Percentiles rank a stretch among this genome's conserved stretches.
These are phyloP conservation scores for Ariolimax columbianus DNA, from an alignment of 2,888 invertebrate species.

Conservation along the genomic window DNA sequence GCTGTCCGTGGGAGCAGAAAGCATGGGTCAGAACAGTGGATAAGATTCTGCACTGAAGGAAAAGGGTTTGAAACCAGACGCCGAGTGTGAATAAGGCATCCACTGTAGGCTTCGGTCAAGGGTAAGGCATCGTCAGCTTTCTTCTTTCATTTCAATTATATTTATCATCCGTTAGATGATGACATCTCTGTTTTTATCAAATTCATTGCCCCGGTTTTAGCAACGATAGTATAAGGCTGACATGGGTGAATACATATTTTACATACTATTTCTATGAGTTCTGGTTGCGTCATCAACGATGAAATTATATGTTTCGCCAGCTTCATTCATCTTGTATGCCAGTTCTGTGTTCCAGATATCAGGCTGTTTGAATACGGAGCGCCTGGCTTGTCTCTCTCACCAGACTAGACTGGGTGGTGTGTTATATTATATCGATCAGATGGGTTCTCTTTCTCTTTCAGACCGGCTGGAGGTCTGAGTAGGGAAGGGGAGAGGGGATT, in stretches of 20 bases:
- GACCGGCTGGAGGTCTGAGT: too few species aligned
- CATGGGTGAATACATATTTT: too few species aligned
- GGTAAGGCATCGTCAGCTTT: background rate
- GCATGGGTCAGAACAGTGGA: conserved; percentile 7
- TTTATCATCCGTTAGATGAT: background rate
- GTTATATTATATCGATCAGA: background rate
- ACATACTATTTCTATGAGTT: too few species aligned
- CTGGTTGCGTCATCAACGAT: background rate
- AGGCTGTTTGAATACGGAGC: background rate
- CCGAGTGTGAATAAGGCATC: background rate
- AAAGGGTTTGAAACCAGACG: too few species aligned
- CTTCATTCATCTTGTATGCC: background rate
- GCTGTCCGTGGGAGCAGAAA: background rate
- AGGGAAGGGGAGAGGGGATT: background rate
- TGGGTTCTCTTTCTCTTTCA: background rate
- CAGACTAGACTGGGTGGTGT: background rate
- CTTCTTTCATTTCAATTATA: background rate
- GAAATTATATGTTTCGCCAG: background rate
- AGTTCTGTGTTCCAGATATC: background rate
- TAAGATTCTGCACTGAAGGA: conserved; percentile 7
- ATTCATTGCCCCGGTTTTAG: too few species aligned
- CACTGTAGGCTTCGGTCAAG: background rate
- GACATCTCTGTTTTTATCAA: too few species aligned
- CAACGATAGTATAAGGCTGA: too few species aligned
- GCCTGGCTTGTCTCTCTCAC: background rate